These are phyloP conservation scores for Parapsyche elsis DNA, from an alignment of 1,140 invertebrate genomes.

Conservation along the genomic window DNA sequence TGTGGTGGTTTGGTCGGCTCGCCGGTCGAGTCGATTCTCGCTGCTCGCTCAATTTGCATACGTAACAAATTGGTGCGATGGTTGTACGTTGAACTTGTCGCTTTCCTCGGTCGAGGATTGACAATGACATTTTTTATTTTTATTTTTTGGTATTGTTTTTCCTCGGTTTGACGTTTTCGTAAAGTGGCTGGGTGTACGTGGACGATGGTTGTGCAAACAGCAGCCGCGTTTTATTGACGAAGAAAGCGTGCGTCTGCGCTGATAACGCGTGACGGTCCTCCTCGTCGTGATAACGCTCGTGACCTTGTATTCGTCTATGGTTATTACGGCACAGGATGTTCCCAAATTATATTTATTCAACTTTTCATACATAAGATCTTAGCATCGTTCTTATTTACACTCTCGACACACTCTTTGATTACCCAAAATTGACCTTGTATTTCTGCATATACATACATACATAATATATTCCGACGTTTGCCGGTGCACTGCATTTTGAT, in stretches of 20 bases:
- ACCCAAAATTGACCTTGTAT: no score
- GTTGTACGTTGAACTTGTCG: not conserved
- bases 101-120: not conserved
- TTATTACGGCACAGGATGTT: no score
- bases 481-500: no score
- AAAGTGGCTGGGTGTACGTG: not conserved
- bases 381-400: no score
- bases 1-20: not conserved
- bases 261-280: slow-evolving; percentile 12
- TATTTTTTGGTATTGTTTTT: not conserved
- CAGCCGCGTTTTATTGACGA: slow-evolving; percentile 4
- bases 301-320: slow-evolving; percentile 1
- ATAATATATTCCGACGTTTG: no score
- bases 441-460: no score
- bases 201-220: not conserved
- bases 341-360: no score
- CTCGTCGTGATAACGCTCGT: slow-evolving; percentile 15
- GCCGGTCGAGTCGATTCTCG: not conserved
- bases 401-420: no score
- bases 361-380: no score
- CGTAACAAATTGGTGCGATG: not conserved
- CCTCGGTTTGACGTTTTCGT: not conserved
- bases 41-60: not conserved
- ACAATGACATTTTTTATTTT: no score
- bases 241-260: slow-evolving; percentile 6